Percentiles rank a stretch among this genome's conserved stretches.
Evolutionary conservation across 2,797 vertebrate genomes (phyloP).

Genomic region (Microctenopoma steveboyesi): DNA sequence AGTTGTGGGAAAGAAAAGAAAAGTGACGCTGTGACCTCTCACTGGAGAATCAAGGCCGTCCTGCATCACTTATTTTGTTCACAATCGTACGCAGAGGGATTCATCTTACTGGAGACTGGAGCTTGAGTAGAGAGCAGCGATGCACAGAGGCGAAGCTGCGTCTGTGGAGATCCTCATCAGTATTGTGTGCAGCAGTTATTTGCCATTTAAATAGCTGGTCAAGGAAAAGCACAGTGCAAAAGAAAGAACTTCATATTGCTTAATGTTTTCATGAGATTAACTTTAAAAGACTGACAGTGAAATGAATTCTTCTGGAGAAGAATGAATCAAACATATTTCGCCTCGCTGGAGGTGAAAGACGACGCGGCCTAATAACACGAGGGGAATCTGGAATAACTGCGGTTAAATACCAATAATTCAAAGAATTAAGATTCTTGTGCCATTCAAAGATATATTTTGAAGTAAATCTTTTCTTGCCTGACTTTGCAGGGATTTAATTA

Average conservation of each 20-base stretch:
- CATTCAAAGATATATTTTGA: not conserved
- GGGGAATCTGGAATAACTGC: not conserved
- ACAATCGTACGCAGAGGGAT: slow-evolving; percentile 15
- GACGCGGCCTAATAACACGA: no score
- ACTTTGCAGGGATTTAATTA: slow-evolving; percentile 43
- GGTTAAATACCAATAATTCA: not conserved
- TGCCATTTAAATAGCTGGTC: slow-evolving; percentile 14
- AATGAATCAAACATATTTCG: no score
- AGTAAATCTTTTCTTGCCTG: not conserved
- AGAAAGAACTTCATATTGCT: not conserved
- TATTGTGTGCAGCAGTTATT: not conserved
- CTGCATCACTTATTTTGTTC: slow-evolving; percentile 3
- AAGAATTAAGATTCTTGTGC: not conserved
- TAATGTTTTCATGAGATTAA: no score
- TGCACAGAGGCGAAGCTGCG: slow-evolving; percentile 5
- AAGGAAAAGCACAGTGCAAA: not conserved
- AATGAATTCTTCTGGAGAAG: no score
- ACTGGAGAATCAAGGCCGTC: not conserved
- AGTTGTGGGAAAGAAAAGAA: not conserved
- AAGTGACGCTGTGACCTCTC: not conserved
- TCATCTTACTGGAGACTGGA: slow-evolving; percentile 22
- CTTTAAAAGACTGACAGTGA: no score
- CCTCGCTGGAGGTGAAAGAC: no score
- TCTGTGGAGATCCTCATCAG: slow-evolving; percentile 23
- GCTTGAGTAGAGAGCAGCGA: slow-evolving; percentile 9